Conservation (phyloP, 2,888 invertebrate genomes). For the Keiferia lycopersicella region DNA sequence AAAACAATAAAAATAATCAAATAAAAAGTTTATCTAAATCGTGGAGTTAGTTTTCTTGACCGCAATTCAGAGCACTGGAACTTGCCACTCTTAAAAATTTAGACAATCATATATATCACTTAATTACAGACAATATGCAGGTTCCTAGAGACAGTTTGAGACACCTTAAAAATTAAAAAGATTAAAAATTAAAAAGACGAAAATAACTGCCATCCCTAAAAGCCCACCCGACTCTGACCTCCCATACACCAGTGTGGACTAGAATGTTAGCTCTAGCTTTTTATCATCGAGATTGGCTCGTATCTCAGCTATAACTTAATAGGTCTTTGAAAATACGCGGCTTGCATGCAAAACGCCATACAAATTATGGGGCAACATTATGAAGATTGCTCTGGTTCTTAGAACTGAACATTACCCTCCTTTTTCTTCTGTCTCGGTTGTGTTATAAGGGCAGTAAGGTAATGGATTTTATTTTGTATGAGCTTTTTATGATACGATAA, state of each 20-base stretch:
- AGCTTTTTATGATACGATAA: background rate
- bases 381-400: background rate
- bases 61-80: no score
- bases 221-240: background rate
- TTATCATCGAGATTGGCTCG: slow-evolving; percentile 3
- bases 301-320: slow-evolving; percentile 13
- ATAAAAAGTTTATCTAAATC: no score
- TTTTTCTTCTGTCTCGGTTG: background rate
- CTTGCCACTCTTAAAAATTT: no score
- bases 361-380: slow-evolving; percentile 10
- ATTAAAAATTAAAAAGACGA: no score
- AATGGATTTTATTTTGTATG: background rate
- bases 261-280: slow-evolving; percentile 16
- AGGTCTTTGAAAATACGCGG: slow-evolving; percentile 1
- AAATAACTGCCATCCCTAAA: no score
- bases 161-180: no score
- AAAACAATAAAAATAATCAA: no score
- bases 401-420: background rate
- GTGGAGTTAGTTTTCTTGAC: no score
- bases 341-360: background rate
- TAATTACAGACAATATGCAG: no score
- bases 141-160: no score
- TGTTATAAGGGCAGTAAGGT: slow-evolving; percentile 4
- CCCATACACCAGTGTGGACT: background rate
- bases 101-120: no score